A percentile compares a stretch with the other conserved stretches of the same genome.
These are phyloP conservation scores for Microtus agrestis DNA, from an alignment of 2,797 vertebrate genomes.

Conservation along the genomic window DNA sequence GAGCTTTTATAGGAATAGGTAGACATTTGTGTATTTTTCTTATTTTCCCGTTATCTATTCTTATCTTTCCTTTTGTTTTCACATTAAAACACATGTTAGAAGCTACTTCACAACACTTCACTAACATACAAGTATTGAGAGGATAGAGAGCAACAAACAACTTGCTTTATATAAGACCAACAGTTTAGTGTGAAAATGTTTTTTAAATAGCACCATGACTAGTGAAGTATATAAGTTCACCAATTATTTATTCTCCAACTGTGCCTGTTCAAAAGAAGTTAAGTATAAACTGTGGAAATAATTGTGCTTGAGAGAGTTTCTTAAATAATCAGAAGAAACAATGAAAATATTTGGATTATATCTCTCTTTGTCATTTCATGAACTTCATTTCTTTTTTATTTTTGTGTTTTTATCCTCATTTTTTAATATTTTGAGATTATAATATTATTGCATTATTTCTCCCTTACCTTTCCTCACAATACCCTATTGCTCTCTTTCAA, in stretches of 20 bases:
- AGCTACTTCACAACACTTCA: background rate
- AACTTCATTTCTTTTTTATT: background rate
- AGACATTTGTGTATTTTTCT: background rate
- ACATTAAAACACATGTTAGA: background rate
- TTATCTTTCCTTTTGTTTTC: background rate
- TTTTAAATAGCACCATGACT: background rate
- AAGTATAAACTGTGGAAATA: slow-evolving; percentile 10
- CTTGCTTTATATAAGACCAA: background rate
- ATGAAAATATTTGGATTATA: background rate
- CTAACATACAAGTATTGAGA: background rate
- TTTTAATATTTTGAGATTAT: background rate
- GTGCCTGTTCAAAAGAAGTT: background rate
- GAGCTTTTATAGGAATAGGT: slow-evolving; percentile 33
- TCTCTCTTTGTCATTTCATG: slow-evolving; percentile 49
- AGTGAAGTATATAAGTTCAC: background rate
- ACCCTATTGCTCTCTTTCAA: background rate
- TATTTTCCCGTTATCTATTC: background rate
- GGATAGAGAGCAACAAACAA: background rate
- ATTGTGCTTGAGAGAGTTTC: background rate
- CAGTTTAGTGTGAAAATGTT: background rate
- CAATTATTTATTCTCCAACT: background rate
- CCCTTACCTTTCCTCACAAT: background rate
- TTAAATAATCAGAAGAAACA: background rate
- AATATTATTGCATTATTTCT: background rate
- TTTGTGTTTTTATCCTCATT: background rate